A percentile compares a stretch with the other conserved stretches of the same genome.
Conservation (phyloP, 2,797 vertebrate species). For the Enteromius fasciolatus region DNA sequence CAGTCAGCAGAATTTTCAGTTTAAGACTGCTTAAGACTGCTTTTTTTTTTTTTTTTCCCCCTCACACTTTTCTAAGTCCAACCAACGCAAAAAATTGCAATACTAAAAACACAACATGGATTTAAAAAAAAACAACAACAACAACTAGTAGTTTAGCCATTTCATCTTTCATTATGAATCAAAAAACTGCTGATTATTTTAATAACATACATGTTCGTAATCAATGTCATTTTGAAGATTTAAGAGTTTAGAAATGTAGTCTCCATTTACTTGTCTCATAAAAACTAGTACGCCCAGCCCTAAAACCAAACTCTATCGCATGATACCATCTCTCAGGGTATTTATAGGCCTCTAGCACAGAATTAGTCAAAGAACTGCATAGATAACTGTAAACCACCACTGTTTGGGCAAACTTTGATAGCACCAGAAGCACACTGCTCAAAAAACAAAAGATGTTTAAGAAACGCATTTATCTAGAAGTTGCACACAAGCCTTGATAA, state of each 20-base stretch:
- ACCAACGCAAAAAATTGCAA: neutral
- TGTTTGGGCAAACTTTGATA: constrained; percentile 43
- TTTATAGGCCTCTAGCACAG: constrained; percentile 16
- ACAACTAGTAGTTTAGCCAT: neutral
- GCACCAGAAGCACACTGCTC: neutral
- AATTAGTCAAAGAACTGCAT: constrained; percentile 5
- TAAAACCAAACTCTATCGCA: constrained; percentile 17
- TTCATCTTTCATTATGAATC: neutral
- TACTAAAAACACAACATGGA: neutral
- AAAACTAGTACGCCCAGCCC: constrained; percentile 4
- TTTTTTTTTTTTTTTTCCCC: too few relatives aligned
- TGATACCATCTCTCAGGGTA: constrained; percentile 32
- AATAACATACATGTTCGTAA: neutral
- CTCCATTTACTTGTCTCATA: neutral
- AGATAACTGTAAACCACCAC: constrained; percentile 25
- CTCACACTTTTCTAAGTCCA: neutral
- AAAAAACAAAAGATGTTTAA: constrained; percentile 17
- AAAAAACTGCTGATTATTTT: neutral
- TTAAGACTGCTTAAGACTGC: neutral
- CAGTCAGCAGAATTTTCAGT: constrained; percentile 2
- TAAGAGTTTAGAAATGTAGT: neutral
- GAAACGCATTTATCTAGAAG: constrained; percentile 49
- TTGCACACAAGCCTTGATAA: constrained; percentile 53
- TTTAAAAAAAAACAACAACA: too few relatives aligned
- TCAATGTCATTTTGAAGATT: neutral